Evolutionary conservation across 1,140 invertebrate genomes (phyloP).

Genomic region (Apis dorsata): DNA sequence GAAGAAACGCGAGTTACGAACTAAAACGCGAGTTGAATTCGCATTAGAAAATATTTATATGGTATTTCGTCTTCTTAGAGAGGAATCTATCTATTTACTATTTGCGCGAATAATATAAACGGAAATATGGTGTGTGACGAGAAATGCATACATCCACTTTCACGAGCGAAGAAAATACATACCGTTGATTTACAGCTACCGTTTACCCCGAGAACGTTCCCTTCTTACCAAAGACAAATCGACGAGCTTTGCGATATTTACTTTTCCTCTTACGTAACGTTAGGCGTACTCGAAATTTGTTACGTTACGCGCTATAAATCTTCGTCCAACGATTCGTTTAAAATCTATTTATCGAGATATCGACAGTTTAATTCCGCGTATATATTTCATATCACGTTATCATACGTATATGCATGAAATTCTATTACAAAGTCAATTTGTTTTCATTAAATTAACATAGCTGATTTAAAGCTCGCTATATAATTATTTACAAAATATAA

Average conservation of each 20-base stretch:
- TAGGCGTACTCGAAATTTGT: slow-evolving; percentile 39
- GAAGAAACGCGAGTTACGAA: too few species aligned
- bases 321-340: not conserved
- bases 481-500: too few species aligned
- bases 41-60: too few species aligned
- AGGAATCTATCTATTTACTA: not conserved
- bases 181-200: slow-evolving; percentile 62
- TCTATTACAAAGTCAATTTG: too few species aligned
- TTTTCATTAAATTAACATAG: too few species aligned
- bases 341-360: too few species aligned
- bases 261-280: slow-evolving; percentile 30
- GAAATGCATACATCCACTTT: slow-evolving; percentile 54
- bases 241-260: slow-evolving; percentile 49
- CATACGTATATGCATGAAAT: too few species aligned
- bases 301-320: slow-evolving; percentile 30
- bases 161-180: slow-evolving; percentile 58
- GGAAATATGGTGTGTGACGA: slow-evolving; percentile 35
- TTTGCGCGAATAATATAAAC: not conserved
- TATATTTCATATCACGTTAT: too few species aligned
- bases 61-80: too few species aligned
- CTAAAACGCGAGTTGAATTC: too few species aligned
- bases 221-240: slow-evolving; percentile 66
- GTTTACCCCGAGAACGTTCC: slow-evolving; percentile 57
- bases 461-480: not conserved
- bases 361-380: too few species aligned